Conservation (phyloP, 2,888 invertebrate species). For the Julus scanicus region DNA sequence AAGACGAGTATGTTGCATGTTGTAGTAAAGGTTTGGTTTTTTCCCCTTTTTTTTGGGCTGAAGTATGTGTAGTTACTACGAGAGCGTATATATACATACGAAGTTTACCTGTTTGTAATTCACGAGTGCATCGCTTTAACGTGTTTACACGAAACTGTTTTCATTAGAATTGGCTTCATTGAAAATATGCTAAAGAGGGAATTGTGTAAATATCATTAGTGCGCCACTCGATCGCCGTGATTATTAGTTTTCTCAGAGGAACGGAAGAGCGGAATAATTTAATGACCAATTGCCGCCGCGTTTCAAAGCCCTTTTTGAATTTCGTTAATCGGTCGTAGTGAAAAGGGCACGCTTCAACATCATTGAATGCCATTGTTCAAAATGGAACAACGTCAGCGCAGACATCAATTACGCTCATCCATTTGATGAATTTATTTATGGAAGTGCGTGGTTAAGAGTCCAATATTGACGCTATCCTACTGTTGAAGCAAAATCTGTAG, state of each 20-base stretch:
- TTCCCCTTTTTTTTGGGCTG: no score
- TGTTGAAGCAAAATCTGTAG: neutral
- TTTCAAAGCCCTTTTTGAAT: constrained; percentile 3
- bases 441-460: neutral
- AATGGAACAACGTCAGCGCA: no score
- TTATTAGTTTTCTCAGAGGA: constrained; percentile 40
- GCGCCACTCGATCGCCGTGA: constrained; percentile 28
- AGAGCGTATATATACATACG: neutral
- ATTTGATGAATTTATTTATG: neutral
- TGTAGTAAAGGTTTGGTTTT: no score
- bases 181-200: constrained; percentile 29
- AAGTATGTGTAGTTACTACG: no score
- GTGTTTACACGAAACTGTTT: constrained; percentile 25
- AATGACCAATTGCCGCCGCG: constrained; percentile 31
- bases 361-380: neutral
- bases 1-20: no score
- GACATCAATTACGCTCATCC: no score
- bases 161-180: constrained; percentile 37
- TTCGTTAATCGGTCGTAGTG: neutral
- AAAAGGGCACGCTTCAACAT: neutral
- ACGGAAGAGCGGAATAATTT: constrained; percentile 29
- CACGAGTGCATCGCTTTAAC: neutral
- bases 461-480: neutral
- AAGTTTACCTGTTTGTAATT: neutral
- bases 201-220: constrained; percentile 20